These are phyloP conservation scores for Drosophila nikananu DNA, from an alignment of 1,140 invertebrate genomes.

Conservation along the genomic window DNA sequence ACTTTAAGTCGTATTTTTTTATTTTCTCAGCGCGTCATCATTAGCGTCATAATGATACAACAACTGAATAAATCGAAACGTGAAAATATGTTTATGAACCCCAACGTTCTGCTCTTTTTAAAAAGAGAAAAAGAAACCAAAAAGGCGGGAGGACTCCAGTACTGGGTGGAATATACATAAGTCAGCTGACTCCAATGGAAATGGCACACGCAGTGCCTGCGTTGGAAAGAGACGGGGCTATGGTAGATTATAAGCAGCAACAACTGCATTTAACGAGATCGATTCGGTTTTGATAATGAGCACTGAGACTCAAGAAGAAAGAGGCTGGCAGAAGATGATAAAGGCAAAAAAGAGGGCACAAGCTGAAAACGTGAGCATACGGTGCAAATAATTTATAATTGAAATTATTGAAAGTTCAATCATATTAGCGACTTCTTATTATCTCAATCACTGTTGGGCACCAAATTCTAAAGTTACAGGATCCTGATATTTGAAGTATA, in stretches of 20 bases:
- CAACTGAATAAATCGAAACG: constrained; percentile 7
- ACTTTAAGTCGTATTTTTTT: constrained; percentile 9
- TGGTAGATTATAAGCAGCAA: constrained; percentile 14
- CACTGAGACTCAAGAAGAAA: constrained; percentile 2
- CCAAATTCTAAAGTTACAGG: not conserved
- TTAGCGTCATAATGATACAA: constrained; percentile 54
- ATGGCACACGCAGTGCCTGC: not conserved
- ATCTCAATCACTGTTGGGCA: not conserved
- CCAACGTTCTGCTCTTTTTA: not conserved
- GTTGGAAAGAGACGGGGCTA: not conserved
- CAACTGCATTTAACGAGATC: constrained; percentile 41
- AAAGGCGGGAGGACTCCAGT: not conserved
- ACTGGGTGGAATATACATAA: constrained; percentile 6
- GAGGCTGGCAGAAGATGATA: not conserved
- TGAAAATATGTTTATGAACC: constrained; percentile 30
- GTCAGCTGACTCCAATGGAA: constrained; percentile 25
- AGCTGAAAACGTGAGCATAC: not conserved
- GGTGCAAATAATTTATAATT: not conserved
- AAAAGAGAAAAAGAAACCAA: not conserved
- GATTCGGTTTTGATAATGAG: constrained; percentile 15
- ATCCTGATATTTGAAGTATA: not conserved
- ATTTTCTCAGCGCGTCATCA: constrained; percentile 43
- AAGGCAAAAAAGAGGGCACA: not conserved
- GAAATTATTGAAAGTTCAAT: not conserved
- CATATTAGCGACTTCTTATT: not conserved